Evolutionary conservation across 1,140 invertebrate species (phyloP).

Genomic region (Lucilia cuprina): DNA sequence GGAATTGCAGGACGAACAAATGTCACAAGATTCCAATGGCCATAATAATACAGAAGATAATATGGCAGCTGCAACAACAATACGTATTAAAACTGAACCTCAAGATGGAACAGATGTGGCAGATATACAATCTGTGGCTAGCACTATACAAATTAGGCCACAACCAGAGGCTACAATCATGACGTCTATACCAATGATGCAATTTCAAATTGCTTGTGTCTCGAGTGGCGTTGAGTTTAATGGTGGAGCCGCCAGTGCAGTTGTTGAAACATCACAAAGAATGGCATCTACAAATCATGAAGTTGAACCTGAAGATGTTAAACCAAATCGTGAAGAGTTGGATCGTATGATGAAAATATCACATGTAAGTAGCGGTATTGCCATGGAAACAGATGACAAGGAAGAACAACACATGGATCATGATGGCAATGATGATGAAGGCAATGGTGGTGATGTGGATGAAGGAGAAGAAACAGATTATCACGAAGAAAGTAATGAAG

Average conservation of each 20-base stretch:
- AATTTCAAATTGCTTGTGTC: constrained; percentile 44
- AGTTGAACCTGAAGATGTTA: constrained; percentile 44
- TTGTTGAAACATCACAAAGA: background rate
- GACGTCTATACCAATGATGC: constrained; percentile 55
- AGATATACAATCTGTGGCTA: background rate
- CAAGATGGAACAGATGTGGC: constrained; percentile 37
- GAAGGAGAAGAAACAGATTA: background rate
- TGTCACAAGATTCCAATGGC: background rate
- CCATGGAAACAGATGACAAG: constrained; percentile 52
- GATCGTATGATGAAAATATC: constrained; percentile 48
- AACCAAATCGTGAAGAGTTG: constrained; percentile 53
- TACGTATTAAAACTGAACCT: constrained; percentile 50
- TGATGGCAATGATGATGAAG: background rate
- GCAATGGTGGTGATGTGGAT: background rate
- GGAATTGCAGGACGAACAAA: constrained; percentile 13
- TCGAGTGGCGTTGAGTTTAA: constrained; percentile 39
- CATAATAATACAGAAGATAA: background rate
- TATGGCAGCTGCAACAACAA: background rate
- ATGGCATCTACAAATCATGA: background rate
- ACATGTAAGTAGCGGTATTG: constrained; percentile 49
- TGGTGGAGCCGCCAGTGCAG: background rate
- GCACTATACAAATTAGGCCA: background rate
- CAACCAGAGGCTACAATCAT: constrained; percentile 45
- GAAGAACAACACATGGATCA: constrained; percentile 38
- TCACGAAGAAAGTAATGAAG: background rate